Evolutionary conservation across 1,140 invertebrate species (phyloP).

Genomic region (Drosophila pseudoobscura): DNA sequence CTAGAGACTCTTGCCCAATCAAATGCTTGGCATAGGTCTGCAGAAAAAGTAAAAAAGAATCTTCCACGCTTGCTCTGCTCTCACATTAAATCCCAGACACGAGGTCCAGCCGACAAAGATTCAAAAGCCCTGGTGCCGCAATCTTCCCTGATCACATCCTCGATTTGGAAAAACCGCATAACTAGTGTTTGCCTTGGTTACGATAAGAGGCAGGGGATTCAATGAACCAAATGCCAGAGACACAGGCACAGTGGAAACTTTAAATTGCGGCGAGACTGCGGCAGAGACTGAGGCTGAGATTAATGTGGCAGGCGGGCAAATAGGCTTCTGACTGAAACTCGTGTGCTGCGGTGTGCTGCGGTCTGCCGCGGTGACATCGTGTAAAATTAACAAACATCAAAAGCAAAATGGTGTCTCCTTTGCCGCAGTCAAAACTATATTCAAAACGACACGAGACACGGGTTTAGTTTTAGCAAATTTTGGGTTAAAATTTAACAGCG

Average conservation of each 20-base stretch:
- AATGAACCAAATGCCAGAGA: slow-evolving; percentile 8
- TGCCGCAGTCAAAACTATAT: too few relatives aligned
- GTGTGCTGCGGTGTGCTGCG: too few relatives aligned
- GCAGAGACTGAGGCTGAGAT: background rate
- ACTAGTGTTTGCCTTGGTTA: slow-evolving; percentile 1
- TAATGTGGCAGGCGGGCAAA: slow-evolving; percentile 16
- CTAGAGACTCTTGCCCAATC: background rate
- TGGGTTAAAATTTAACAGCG: too few relatives aligned
- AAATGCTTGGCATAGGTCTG: slow-evolving; percentile 11
- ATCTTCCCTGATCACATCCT: slow-evolving; percentile 13
- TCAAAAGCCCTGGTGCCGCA: background rate
- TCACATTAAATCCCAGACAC: too few relatives aligned
- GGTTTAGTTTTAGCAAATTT: too few relatives aligned
- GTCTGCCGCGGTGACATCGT: background rate
- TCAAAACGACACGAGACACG: too few relatives aligned
- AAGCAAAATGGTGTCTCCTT: background rate
- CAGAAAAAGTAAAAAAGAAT: slow-evolving; percentile 18
- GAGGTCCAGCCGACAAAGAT: slow-evolving; percentile 26
- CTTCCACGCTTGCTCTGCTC: background rate
- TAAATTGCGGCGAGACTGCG: slow-evolving; percentile 17
- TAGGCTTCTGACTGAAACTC: slow-evolving; percentile 11
- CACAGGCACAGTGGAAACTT: slow-evolving; percentile 10
- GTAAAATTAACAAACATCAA: slow-evolving; percentile 7
- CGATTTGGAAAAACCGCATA: slow-evolving; percentile 10
- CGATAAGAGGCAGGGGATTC: background rate